phyloP scores from a whole-genome alignment of 2,113 vertebrate species.

The Callionymus lyra region DNA sequence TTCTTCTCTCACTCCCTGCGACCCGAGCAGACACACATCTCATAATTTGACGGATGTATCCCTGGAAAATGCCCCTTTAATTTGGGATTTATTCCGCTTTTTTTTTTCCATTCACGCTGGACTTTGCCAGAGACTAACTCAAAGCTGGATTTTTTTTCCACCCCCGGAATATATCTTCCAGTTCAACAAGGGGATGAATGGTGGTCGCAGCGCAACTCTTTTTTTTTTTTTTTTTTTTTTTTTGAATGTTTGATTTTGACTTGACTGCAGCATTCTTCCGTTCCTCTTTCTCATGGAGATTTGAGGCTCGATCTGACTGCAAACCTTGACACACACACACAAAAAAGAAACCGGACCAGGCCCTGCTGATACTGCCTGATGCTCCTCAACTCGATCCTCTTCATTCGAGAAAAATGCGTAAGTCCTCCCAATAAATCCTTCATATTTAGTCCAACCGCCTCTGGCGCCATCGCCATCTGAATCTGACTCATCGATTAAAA shows the following conservation, averaged over 20 bases:
- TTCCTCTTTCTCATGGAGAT: slow-evolving; percentile 50
- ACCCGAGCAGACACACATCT: slow-evolving; percentile 25
- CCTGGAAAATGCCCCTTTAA: no score
- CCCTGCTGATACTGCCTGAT: slow-evolving; percentile 35
- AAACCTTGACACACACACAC: no score
- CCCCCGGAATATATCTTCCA: neutral
- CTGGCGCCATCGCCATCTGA: slow-evolving; percentile 1
- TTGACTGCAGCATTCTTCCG: slow-evolving; percentile 48
- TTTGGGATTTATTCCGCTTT: no score
- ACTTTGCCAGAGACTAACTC: slow-evolving; percentile 42
- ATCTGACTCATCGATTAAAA: no score
- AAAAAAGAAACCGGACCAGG: slow-evolving; percentile 44
- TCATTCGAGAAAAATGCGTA: slow-evolving; percentile 59
- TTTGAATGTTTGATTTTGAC: slow-evolving; percentile 42
- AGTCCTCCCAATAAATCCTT: slow-evolving; percentile 32
- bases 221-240: slow-evolving; percentile 32
- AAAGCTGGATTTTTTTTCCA: slow-evolving; percentile 45
- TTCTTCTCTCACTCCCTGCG: slow-evolving; percentile 23
- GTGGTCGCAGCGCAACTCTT: slow-evolving; percentile 42
- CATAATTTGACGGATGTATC: slow-evolving; percentile 8
- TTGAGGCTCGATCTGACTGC: slow-evolving; percentile 40
- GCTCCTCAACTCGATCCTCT: slow-evolving; percentile 28
- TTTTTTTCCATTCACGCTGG: neutral
- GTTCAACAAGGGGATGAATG: slow-evolving; percentile 37
- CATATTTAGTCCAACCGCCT: slow-evolving; percentile 1